These are phyloP conservation scores for Stomatorhinus ivindoensis DNA, from an alignment of 2,113 vertebrate genomes.

Conservation along the genomic window DNA sequence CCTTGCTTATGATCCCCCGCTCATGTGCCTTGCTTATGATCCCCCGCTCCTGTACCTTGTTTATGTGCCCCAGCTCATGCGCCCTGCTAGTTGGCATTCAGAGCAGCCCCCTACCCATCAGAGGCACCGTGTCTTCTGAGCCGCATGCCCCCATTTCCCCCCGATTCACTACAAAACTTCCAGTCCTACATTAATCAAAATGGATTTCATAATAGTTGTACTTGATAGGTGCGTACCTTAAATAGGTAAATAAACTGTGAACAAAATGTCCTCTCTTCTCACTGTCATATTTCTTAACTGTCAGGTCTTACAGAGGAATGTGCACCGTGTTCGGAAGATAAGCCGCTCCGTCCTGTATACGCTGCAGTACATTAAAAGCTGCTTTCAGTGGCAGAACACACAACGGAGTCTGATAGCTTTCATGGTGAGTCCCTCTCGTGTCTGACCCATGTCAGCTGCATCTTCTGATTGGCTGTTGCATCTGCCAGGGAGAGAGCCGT, in stretches of 20 bases:
- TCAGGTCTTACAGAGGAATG: slow-evolving; percentile 85
- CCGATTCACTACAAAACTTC: background rate
- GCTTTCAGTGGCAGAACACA: slow-evolving; percentile 91
- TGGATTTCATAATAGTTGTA: background rate
- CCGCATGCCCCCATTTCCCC: background rate
- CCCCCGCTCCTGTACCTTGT: too few relatives aligned
- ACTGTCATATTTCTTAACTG: slow-evolving; percentile 20
- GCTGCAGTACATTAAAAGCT: slow-evolving; percentile 87
- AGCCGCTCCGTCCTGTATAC: slow-evolving; percentile 74
- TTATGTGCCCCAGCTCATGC: too few relatives aligned
- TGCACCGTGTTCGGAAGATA: slow-evolving; percentile 79
- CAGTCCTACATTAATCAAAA: background rate
- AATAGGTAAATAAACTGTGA: background rate
- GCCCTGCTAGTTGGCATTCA: background rate
- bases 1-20: too few relatives aligned
- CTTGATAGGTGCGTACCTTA: background rate
- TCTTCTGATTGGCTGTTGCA: background rate
- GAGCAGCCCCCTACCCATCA: background rate
- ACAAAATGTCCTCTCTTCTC: background rate
- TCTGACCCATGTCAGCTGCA: slow-evolving; percentile 3
- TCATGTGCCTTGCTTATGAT: too few relatives aligned
- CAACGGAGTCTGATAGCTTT: slow-evolving; percentile 80
- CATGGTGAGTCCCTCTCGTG: slow-evolving; percentile 66
- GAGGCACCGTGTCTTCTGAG: background rate
- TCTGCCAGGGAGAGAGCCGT: background rate